Evolutionary conservation across 23 tunicate species (phyloP), one percentile per base, ranked within the genome.

Genomic region (Corella eumyota): DNA sequence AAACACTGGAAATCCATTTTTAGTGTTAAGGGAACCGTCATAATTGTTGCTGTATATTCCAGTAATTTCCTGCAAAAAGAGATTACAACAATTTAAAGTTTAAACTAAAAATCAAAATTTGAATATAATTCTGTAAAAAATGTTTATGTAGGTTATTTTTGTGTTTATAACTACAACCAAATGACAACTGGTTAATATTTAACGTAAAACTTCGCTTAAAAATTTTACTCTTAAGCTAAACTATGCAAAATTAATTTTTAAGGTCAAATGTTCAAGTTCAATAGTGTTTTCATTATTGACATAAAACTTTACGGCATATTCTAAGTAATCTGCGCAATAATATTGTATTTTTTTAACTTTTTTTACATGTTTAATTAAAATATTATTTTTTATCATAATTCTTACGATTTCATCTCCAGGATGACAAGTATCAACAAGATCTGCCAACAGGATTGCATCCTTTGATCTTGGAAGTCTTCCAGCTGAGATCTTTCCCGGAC

Each of bases 1-100:
- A 63, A 93, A 93, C 1, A 93, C 99, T 0, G 99, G 99, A 50
- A 93, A 93, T 2, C 99, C 99, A 36, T 85, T 93, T 52, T 93
- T 93, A 0, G 99, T 93, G 73, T 93, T 93, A 2, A 93, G 71
- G 21, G 95, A 77, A 4, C 99, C 99, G 40, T 85, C 93, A 47
- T 93, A 93, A 54, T 71, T 85, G 75, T 93, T 88, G 40, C 69
- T 85, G 74, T 93, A 93, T 17, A 93, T 74, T 22, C 99, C 99
- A 63, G 99, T 93, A 31, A 93, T 56, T 63, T 78, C 78, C 88
- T 79, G 66, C 26, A 37, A 31, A 1, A 57, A 69, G 3, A 11
- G 40, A 1, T 30, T 29, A 25, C 19, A 27, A 56, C 26, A 56
- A 2, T 3, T 56, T 11, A 15, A 3, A 48, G 24, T 2, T 4